Evolutionary conservation across 2,113 vertebrate species (phyloP).

Genomic region (Suncus etruscus): DNA sequence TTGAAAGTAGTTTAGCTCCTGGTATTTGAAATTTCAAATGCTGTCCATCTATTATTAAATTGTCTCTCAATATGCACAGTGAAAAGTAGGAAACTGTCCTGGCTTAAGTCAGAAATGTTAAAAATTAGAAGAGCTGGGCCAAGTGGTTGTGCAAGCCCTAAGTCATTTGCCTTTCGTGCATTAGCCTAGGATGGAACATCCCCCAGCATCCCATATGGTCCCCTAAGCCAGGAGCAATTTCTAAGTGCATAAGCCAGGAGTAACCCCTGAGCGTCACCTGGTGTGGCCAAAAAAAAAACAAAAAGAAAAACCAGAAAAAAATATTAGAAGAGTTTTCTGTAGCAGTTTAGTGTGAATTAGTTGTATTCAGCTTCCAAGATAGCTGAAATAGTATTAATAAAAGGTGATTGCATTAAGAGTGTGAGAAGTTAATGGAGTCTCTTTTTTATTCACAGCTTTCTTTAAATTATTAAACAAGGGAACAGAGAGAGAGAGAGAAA

Average conservation of each 20-base stretch:
- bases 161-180: too few species aligned
- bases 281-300: too few species aligned
- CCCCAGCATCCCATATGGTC: too few species aligned
- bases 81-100: not conserved
- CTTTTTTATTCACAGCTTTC: not conserved
- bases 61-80: not conserved
- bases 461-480: conserved; percentile 9
- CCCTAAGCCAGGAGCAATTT: too few species aligned
- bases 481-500: too few species aligned
- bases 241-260: too few species aligned
- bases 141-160: too few species aligned
- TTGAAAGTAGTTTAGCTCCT: conserved; percentile 23
- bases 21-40: conserved; percentile 32
- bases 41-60: not conserved
- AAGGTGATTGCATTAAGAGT: not conserved
- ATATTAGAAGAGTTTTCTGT: not conserved
- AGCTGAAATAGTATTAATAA: conserved; percentile 30
- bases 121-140: too few species aligned
- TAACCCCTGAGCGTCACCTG: too few species aligned
- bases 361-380: not conserved
- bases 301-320: too few species aligned
- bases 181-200: too few species aligned
- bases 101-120: too few species aligned
- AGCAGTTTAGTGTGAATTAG: conserved; percentile 26
- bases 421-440: conserved; percentile 5